Percentiles rank a stretch among this genome's conserved stretches.
Evolutionary conservation across 2,888 invertebrate species (phyloP).

Genomic region (Octodonta nipae): DNA sequence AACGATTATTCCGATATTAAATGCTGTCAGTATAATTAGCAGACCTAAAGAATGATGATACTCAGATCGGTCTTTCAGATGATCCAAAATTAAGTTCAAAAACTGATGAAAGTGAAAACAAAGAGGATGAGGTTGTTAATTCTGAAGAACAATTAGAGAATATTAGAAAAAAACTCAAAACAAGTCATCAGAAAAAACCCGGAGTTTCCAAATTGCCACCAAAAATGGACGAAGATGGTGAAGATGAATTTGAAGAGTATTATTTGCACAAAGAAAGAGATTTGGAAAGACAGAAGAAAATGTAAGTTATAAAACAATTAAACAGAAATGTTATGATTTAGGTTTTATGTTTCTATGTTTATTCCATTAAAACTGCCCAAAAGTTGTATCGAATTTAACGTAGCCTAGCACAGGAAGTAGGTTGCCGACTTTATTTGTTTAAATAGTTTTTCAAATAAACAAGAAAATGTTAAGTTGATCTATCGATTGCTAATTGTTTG

Average conservation of each 20-base stretch:
- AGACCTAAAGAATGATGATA: too few relatives aligned
- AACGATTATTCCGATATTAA: conserved; percentile 1
- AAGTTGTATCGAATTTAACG: too few relatives aligned
- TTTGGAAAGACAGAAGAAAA: conserved; percentile 38
- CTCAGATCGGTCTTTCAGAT: too few relatives aligned
- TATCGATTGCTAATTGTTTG: too few relatives aligned
- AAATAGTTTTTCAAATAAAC: too few relatives aligned
- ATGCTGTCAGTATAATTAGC: too few relatives aligned
- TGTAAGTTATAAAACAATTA: conserved; percentile 17
- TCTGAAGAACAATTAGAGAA: conserved; percentile 34
- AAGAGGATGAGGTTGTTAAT: conserved; percentile 24
- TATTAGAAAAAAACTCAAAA: conserved; percentile 38
- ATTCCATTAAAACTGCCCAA: too few relatives aligned
- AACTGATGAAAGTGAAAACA: conserved; percentile 36
- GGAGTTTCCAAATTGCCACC: conserved; percentile 16
- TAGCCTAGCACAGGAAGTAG: too few relatives aligned
- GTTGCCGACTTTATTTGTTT: too few relatives aligned
- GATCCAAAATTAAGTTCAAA: conserved; percentile 81
- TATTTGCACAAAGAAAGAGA: conserved; percentile 50
- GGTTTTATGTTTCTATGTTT: too few relatives aligned
- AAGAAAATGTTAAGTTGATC: too few relatives aligned
- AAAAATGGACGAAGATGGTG: conserved; percentile 24
- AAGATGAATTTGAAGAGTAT: conserved; percentile 36
- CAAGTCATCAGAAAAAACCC: conserved; percentile 11
- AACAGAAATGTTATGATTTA: background rate